These are phyloP conservation scores for Drosophila diplacantha DNA, from an alignment of 2,888 invertebrate species.

Conservation along the genomic window DNA sequence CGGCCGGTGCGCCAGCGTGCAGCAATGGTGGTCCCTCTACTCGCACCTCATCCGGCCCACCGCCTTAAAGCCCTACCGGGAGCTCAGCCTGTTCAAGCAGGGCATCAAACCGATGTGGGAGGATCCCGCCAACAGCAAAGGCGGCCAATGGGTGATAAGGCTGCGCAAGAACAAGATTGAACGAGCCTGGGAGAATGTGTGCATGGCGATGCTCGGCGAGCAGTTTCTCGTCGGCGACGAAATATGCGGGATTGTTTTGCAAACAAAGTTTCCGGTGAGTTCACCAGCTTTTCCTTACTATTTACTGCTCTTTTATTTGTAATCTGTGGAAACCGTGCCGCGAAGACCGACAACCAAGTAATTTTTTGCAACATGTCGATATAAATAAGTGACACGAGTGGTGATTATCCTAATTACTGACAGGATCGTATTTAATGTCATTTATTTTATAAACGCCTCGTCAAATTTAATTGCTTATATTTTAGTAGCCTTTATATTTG, in stretches of 20 bases:
- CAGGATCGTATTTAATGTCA: neutral
- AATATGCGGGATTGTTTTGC: conserved; percentile 98
- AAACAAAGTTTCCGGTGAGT: conserved; percentile 88
- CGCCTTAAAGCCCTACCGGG: conserved; percentile 93
- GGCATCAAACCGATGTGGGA: conserved; percentile 99
- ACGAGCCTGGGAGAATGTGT: conserved; percentile 98
- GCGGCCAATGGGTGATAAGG: conserved; percentile 98
- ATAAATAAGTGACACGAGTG: neutral
- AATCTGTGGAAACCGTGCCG: conserved; percentile 38
- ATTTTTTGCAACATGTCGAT: neutral
- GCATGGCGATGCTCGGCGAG: conserved; percentile 98
- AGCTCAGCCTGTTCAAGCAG: conserved; percentile 97
- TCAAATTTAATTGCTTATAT: neutral
- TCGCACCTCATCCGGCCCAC: conserved; percentile 93
- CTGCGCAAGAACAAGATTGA: conserved; percentile 96
- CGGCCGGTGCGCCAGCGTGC: conserved; percentile 92
- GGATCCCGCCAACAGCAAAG: conserved; percentile 95
- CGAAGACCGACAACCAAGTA: neutral
- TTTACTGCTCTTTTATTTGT: neutral
- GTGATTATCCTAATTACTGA: conserved; percentile 1
- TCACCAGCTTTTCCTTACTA: neutral
- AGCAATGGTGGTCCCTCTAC: conserved; percentile 99
- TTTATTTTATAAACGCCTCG: neutral
- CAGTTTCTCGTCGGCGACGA: conserved; percentile 99
- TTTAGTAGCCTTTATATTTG: neutral